These are phyloP conservation scores for Actias luna DNA, from an alignment of 2,888 invertebrate genomes.

Conservation along the genomic window DNA sequence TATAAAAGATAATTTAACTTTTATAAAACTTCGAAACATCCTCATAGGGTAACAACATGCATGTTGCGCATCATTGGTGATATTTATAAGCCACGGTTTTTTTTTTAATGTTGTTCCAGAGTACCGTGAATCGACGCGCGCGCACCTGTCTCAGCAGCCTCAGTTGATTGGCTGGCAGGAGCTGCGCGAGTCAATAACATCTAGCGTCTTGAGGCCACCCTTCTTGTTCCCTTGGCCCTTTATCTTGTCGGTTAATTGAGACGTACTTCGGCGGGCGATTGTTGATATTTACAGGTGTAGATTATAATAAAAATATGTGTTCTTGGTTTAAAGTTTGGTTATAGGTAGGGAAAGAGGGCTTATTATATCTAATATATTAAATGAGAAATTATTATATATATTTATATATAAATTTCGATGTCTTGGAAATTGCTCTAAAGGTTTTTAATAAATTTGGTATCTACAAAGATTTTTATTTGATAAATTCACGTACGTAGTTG, in stretches of 20 bases:
- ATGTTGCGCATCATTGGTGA: slow-evolving; percentile 53
- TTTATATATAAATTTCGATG: too few species aligned
- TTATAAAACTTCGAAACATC: slow-evolving; percentile 15
- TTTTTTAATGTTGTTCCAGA: slow-evolving; percentile 44
- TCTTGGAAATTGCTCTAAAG: too few species aligned
- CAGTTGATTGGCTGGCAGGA: slow-evolving; percentile 57
- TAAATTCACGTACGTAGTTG: too few species aligned
- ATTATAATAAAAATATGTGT: not conserved
- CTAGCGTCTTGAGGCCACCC: slow-evolving; percentile 62
- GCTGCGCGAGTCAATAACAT: slow-evolving; percentile 69
- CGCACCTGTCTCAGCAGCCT: slow-evolving; percentile 59
- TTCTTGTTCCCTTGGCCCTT: slow-evolving; percentile 57
- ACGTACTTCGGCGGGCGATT: slow-evolving; percentile 23
- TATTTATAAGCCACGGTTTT: slow-evolving; percentile 71
- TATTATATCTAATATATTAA: too few species aligned
- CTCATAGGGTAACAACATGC: slow-evolving; percentile 60
- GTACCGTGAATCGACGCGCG: slow-evolving; percentile 53
- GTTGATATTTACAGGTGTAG: slow-evolving; percentile 3
- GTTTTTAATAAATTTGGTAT: too few species aligned
- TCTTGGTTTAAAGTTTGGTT: not conserved
- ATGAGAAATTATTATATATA: too few species aligned
- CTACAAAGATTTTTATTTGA: too few species aligned
- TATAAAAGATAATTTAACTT: slow-evolving; percentile 1
- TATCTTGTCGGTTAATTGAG: slow-evolving; percentile 32
- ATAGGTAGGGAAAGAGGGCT: not conserved